These are phyloP conservation scores for Xestia xanthographa DNA, from an alignment of 2,888 invertebrate genomes.

Conservation along the genomic window DNA sequence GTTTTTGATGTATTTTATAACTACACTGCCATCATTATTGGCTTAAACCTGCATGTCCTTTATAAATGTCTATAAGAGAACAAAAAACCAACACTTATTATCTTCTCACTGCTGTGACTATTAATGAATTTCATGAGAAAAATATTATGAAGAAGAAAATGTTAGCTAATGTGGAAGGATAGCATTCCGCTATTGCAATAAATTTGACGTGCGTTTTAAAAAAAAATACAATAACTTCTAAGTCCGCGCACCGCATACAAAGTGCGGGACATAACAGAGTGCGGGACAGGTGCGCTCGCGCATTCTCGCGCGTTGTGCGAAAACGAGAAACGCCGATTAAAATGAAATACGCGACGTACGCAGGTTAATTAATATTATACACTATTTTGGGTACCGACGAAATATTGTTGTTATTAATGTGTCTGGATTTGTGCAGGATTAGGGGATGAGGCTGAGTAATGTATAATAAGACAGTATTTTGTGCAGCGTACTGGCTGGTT, in stretches of 20 bases:
- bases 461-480: conserved; percentile 24
- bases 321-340: conserved; percentile 84
- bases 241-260: conserved; percentile 71
- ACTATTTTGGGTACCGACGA: conserved; percentile 79
- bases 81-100: conserved; percentile 11
- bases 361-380: conserved; percentile 85
- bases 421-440: conserved; percentile 74
- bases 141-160: conserved; percentile 28
- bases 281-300: conserved; percentile 83
- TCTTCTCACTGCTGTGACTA: neutral
- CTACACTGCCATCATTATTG: conserved; percentile 32
- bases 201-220: conserved; percentile 61
- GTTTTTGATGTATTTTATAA: conserved; percentile 61
- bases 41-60: conserved; percentile 21
- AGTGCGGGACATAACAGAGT: conserved; percentile 79
- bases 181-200: conserved; percentile 55
- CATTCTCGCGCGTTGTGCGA: conserved; percentile 82
- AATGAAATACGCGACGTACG: conserved; percentile 82
- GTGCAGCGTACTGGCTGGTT: conserved; percentile 35
- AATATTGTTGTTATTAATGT: conserved; percentile 87
- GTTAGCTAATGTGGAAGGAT: conserved; percentile 21
- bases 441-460: conserved; percentile 47
- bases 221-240: conserved; percentile 75
- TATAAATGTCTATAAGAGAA: neutral
- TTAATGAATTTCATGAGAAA: conserved; percentile 30